These are phyloP conservation scores for Lochmaea crataegi DNA, from an alignment of 2,888 invertebrate species.

Conservation along the genomic window DNA sequence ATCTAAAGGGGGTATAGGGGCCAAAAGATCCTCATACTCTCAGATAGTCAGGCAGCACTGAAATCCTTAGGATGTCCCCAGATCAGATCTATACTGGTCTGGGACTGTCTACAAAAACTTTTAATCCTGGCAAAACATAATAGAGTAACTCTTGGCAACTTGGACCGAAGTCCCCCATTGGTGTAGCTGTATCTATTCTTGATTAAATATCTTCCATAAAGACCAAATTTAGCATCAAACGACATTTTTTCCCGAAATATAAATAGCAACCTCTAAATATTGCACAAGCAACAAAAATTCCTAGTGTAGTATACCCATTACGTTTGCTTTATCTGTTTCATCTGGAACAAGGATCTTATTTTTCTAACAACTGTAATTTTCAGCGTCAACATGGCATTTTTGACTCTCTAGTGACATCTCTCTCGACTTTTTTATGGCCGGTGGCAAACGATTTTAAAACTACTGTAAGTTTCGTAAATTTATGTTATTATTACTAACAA, in stretches of 20 bases:
- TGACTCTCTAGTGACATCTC: constrained; percentile 58
- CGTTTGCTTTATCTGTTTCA: background rate
- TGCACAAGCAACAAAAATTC: background rate
- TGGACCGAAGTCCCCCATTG: too few species aligned
- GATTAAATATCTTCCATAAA: too few species aligned
- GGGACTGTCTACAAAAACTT: too few species aligned
- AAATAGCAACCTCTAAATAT: background rate
- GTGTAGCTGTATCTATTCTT: too few species aligned
- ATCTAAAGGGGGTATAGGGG: too few species aligned
- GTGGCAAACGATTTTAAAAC: constrained; percentile 56
- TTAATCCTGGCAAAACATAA: too few species aligned
- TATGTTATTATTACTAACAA: constrained; percentile 3
- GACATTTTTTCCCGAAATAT: background rate
- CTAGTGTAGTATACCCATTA: background rate
- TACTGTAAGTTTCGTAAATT: constrained; percentile 53
- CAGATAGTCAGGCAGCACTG: too few species aligned
- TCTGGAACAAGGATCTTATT: background rate
- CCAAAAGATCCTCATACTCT: too few species aligned
- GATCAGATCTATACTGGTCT: too few species aligned
- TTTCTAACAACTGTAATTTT: constrained; percentile 45
- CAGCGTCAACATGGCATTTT: constrained; percentile 56
- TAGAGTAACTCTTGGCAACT: too few species aligned
- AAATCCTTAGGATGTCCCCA: too few species aligned
- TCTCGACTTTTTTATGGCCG: constrained; percentile 59
- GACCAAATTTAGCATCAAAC: too few species aligned